Evolutionary conservation across 2,113 vertebrate genomes (phyloP), one percentile per base, ranked within the genome.

Genomic region (Echinops telfairi): DNA sequence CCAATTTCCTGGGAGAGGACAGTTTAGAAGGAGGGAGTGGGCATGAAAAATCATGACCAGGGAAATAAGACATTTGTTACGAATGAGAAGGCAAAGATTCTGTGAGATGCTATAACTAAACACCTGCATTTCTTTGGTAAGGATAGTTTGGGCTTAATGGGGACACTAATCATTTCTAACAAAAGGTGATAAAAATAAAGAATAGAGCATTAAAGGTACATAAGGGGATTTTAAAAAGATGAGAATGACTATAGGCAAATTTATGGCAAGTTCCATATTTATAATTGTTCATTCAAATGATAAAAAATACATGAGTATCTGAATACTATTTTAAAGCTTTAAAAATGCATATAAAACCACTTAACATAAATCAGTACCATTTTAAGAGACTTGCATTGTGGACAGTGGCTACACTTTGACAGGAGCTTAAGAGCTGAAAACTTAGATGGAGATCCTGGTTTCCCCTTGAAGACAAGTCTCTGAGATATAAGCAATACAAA

Each of bases 301-400:
- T 23, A 16, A 87, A 91, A 93, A 91, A 79, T 36, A 43, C 86
- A 57, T 79, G 78, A 92, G 80, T 70, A 88, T 8, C 29, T 92
- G 19, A 57, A 92, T 47, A 64, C 2, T 29, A 19, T 91, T 84
- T 94, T 90, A 88, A 92, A 89, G 77, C n/a, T 53, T 89, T 95
- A 58, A 25, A 3, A 84, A 92, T 80, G 25, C 73, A 43, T 66
- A 77, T 43, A 88, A 94, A 92, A 71, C 43, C 53, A 92, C 15
- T 27, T 80, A 40, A 86, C 16, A 82, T 25, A 23, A 90, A 68
- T 47, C 86, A 75, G 86, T 68, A 75, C 2, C 75, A 38, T 77
- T 94, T 94, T 71, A 91, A 81, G 78, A 91, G 79, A 87, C 6
- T 29, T 81, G 79, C 9, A 92, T 68, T 14, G 87, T 73, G 77